Base-by-base conservation (phyloP, 2,888 invertebrate genomes). In the Drosophila emarginata region DNA sequence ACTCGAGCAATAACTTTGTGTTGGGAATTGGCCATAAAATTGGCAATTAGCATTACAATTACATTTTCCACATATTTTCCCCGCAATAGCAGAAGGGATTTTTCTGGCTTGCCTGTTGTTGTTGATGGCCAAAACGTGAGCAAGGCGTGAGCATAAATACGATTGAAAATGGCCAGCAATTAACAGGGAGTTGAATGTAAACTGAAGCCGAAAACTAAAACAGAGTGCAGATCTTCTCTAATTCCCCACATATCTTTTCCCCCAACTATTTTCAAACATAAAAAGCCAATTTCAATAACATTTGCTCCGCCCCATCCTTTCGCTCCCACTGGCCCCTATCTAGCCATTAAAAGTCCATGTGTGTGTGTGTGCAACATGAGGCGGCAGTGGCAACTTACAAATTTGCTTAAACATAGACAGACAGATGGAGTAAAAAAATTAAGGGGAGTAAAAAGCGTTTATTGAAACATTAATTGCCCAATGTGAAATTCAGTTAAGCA, bases 391-490 rank as follows among this genome's bases (percentile, higher is more conserved):
- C 79, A 57, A 50, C 69, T 45, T 45, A 45, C 45, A 45, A 45
- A 45, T 45, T 45, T 21, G 45, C 45, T 12, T 45, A 45, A 21
- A 18, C 21, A 45, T 4, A 45, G 21, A 21, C 45, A 45, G 45
- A 9, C 45, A 15, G 64, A 26, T 63, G 18, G 45, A 9, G 14
- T 1, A n/a, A 37, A 9, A 32, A 32, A 32, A 32, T 32, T 4
- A 21, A 12, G 2, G 18, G 18, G 1, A 21, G 45, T 45, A 45
- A 21, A 45, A 45, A 45, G 18, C 89, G 88, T 87, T 89, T 89
- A 89, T 89, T 89, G 89, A 89, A 89, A 89, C 88, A 89, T 89
- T 89, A 89, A 89, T 88, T 89, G 89, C 79, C 77, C 78, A 45
- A 79, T 81, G 81, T 83, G 80, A 80, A 83, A 83, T 79, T 84